These are phyloP conservation scores for Brachyistius frenatus DNA, from an alignment of 2,113 vertebrate species.

Conservation along the genomic window DNA sequence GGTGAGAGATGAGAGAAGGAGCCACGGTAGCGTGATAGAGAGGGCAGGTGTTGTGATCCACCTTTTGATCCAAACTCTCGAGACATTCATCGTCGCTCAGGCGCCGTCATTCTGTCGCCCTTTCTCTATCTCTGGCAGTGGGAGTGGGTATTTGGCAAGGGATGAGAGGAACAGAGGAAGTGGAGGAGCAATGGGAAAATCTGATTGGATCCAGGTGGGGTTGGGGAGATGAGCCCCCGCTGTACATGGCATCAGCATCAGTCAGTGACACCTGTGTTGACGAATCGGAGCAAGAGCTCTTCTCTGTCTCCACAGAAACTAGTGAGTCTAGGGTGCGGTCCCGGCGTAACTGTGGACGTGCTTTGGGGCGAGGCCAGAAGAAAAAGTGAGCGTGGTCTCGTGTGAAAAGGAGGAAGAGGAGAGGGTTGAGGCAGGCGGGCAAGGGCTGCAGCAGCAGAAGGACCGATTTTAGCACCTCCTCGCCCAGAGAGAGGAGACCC, in stretches of 20 bases:
- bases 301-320: conserved; percentile 86
- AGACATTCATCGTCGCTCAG: conserved; percentile 78
- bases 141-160: conserved; percentile 85
- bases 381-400: conserved; percentile 89
- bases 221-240: conserved; percentile 65
- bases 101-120: conserved; percentile 70
- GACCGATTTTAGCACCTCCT: conserved; percentile 92
- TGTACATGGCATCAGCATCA: conserved; percentile 83
- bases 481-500: conserved; percentile 90
- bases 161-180: conserved; percentile 84
- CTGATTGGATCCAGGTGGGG: conserved; percentile 56
- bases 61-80: conserved; percentile 70
- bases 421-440: conserved; percentile 93
- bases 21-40: conserved; percentile 72
- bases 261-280: conserved; percentile 90
- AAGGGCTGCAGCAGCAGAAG: conserved; percentile 93
- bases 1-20: conserved; percentile 74
- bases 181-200: conserved; percentile 76
- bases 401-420: conserved; percentile 94
- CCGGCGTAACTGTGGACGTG: conserved; percentile 71
- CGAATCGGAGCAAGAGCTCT: conserved; percentile 90
- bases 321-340: conserved; percentile 82
- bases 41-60: conserved; percentile 58
- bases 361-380: conserved; percentile 81
- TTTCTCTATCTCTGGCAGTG: conserved; percentile 77